These are phyloP conservation scores for Micrasema longulum DNA, from an alignment of 1,140 invertebrate genomes.

Conservation along the genomic window DNA sequence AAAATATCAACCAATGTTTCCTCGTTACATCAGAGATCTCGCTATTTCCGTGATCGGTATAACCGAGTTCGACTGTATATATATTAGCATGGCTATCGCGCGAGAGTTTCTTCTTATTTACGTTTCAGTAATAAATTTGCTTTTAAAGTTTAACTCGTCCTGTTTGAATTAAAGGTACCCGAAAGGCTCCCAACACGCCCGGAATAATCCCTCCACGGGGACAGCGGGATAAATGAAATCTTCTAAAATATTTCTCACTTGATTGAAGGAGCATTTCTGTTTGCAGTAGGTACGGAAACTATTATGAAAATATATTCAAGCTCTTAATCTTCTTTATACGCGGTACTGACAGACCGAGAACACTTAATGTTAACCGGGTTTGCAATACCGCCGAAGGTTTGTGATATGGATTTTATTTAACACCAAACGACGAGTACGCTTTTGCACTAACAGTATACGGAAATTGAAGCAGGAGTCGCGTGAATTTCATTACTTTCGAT, in stretches of 20 bases:
- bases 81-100: no score
- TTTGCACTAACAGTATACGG: no score
- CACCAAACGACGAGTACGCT: background rate
- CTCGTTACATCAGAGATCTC: no score
- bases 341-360: background rate
- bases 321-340: background rate
- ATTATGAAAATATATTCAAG: slow-evolving; percentile 5
- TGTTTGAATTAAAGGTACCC: slow-evolving; percentile 3
- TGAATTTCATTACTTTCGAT: no score
- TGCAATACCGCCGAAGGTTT: background rate
- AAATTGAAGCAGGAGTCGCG: no score
- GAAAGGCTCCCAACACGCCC: background rate
- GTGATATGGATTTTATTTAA: slow-evolving; percentile 30
- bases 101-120: no score
- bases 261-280: slow-evolving; percentile 23
- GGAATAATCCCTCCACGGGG: slow-evolving; percentile 12
- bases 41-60: no score
- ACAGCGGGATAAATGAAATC: slow-evolving; percentile 10
- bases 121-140: slow-evolving; percentile 4
- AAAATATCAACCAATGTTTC: no score
- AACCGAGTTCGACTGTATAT: no score
- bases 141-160: slow-evolving; percentile 12
- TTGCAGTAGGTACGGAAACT: slow-evolving; percentile 10
- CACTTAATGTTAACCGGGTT: background rate
- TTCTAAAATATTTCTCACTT: slow-evolving; percentile 19